Percentiles rank a stretch among this genome's conserved stretches.
phyloP scores from a whole-genome alignment of 2,888 invertebrate genomes.

The Schrankia costaestrigalis region DNA sequence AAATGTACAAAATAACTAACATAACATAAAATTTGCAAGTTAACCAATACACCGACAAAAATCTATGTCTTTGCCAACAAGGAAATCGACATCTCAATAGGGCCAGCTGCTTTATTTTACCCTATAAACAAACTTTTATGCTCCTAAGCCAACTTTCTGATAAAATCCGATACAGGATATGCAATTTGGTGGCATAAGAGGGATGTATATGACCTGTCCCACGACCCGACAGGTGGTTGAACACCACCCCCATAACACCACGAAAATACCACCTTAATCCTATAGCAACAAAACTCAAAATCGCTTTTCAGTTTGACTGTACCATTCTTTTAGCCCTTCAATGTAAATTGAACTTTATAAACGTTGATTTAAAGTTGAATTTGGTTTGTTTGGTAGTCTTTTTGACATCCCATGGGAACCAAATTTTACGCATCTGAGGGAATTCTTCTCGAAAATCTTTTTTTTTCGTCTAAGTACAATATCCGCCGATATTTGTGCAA shows the following conservation, averaged over 20 bases:
- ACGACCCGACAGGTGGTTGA: slow-evolving; percentile 73
- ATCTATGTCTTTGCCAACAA: too few relatives aligned
- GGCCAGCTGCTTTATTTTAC: slow-evolving; percentile 5
- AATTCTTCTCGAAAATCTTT: slow-evolving; percentile 52
- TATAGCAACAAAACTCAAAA: slow-evolving; percentile 12
- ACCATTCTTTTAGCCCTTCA: not conserved
- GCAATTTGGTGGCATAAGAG: slow-evolving; percentile 65
- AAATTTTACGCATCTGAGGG: slow-evolving; percentile 64
- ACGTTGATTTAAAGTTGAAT: slow-evolving; percentile 8
- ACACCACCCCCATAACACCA: slow-evolving; percentile 30
- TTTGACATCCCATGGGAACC: slow-evolving; percentile 64
- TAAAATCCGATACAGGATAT: slow-evolving; percentile 55
- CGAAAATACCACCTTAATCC: slow-evolving; percentile 22
- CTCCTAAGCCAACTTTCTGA: slow-evolving; percentile 14
- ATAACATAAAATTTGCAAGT: slow-evolving; percentile 8
- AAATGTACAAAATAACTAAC: too few relatives aligned
- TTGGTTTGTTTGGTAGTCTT: slow-evolving; percentile 8
- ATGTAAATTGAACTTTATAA: slow-evolving; percentile 12
- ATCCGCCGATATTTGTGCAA: slow-evolving; percentile 33
- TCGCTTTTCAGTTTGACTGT: slow-evolving; percentile 1
- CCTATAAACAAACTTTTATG: slow-evolving; percentile 11
- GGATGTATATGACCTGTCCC: slow-evolving; percentile 73
- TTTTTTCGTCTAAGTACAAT: slow-evolving; percentile 23
- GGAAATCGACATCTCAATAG: slow-evolving; percentile 3
- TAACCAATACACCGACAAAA: too few relatives aligned